Percentiles rank a stretch among this genome's conserved stretches.
Conservation (phyloP, 2,113 vertebrate genomes). For the Varanus salvator region DNA sequence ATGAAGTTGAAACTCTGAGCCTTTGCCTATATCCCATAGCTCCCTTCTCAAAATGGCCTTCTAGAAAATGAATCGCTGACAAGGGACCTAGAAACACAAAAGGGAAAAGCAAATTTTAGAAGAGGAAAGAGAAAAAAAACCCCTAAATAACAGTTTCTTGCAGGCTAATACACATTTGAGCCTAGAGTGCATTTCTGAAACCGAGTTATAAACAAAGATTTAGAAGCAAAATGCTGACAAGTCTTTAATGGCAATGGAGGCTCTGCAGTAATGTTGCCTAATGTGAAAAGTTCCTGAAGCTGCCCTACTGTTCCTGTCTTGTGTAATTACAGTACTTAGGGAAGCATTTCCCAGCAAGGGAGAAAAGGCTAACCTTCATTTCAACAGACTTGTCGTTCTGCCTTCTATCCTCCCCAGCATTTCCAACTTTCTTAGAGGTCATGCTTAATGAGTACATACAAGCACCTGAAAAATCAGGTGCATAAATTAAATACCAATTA, state of each 20-base stretch:
- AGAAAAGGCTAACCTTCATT: conserved; percentile 51
- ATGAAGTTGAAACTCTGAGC: neutral
- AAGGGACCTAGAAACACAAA: neutral
- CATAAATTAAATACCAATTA: conserved; percentile 82
- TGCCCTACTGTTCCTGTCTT: conserved; percentile 28
- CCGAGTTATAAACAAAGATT: conserved; percentile 14
- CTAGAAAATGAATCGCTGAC: neutral
- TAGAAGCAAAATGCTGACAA: conserved; percentile 25
- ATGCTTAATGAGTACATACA: conserved; percentile 74
- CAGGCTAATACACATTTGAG: conserved; percentile 16
- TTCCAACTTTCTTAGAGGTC: conserved; percentile 69
- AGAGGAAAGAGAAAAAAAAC: neutral
- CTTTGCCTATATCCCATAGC: neutral
- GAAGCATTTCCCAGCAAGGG: conserved; percentile 44
- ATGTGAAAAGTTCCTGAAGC: conserved; percentile 51
- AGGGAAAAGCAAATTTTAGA: neutral
- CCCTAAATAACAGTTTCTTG: neutral
- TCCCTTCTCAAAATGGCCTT: neutral
- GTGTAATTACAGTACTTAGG: conserved; percentile 49
- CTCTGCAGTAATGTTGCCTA: conserved; percentile 19
- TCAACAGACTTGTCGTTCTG: conserved; percentile 47
- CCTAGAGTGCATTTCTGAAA: conserved; percentile 7
- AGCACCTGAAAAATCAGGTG: conserved; percentile 78
- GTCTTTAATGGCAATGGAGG: neutral
- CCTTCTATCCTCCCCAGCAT: conserved; percentile 50